A percentile compares a stretch with the other conserved stretches of the same genome.
Conservation (phyloP, 2,888 invertebrate genomes). For the Automeris io region DNA sequence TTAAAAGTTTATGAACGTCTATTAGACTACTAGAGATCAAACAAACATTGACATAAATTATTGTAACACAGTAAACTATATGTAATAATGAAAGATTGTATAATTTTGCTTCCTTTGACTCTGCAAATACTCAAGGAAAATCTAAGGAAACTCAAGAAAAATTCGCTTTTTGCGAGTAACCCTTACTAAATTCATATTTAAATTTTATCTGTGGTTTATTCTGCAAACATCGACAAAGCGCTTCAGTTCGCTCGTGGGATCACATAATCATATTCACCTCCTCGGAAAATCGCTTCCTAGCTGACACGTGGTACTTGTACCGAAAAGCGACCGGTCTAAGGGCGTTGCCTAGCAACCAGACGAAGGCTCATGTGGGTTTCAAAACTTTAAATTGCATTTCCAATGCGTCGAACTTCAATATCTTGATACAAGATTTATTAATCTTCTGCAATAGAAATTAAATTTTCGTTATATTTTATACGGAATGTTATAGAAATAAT, state of each 20-base stretch:
- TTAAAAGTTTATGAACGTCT: too few species aligned
- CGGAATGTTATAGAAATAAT: too few species aligned
- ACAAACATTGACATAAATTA: not conserved
- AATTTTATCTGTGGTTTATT: not conserved
- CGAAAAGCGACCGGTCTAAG: slow-evolving; percentile 52
- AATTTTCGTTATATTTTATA: too few species aligned
- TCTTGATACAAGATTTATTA: too few species aligned
- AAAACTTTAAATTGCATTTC: slow-evolving; percentile 75
- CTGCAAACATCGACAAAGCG: slow-evolving; percentile 12
- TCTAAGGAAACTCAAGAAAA: not conserved
- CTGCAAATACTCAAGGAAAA: too few species aligned
- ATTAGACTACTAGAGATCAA: too few species aligned
- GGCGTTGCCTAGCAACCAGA: slow-evolving; percentile 68
- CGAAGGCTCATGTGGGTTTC: slow-evolving; percentile 68
- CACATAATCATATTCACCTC: slow-evolving; percentile 72
- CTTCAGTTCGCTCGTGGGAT: slow-evolving; percentile 32
- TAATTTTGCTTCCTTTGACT: too few species aligned
- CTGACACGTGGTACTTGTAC: slow-evolving; percentile 61
- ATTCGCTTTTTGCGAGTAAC: not conserved
- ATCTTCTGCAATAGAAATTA: too few species aligned
- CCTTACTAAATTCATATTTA: not conserved
- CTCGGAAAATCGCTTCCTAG: slow-evolving; percentile 69
- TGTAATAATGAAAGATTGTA: not conserved
- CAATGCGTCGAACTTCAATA: slow-evolving; percentile 52
- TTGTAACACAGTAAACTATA: not conserved